Conservation (phyloP, 2,888 invertebrate species). For the Noctua janthina region DNA sequence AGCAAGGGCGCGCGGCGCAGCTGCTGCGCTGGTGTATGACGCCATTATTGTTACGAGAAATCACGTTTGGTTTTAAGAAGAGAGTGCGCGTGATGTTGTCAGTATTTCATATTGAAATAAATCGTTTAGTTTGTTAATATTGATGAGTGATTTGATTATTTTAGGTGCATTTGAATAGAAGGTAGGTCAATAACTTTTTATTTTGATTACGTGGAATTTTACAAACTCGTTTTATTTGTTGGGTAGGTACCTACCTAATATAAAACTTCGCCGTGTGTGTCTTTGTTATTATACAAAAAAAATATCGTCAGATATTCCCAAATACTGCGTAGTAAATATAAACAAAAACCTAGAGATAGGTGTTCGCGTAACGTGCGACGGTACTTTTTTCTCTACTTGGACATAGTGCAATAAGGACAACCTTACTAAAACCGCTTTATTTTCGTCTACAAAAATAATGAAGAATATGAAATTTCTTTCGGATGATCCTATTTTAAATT, state of each 20-base stretch:
- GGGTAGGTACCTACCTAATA: neutral
- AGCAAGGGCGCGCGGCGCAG: constrained; percentile 23
- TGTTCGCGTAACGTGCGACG: neutral
- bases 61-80: constrained; percentile 20
- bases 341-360: neutral
- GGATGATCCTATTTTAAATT: neutral
- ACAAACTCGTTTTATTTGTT: neutral
- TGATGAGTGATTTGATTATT: constrained; percentile 51
- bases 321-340: neutral
- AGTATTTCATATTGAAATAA: constrained; percentile 30
- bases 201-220: constrained; percentile 31
- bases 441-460: constrained; percentile 21
- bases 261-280: neutral
- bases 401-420: neutral
- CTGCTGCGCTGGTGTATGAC: constrained; percentile 31
- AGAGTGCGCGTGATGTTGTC: constrained; percentile 47
- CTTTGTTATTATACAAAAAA: neutral
- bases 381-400: neutral
- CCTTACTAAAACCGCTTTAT: neutral
- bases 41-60: constrained; percentile 38
- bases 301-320: neutral
- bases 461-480: neutral
- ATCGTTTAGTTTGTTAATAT: constrained; percentile 30
- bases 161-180: constrained; percentile 55
- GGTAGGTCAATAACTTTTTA: constrained; percentile 60